Evolutionary conservation across 2,113 vertebrate genomes (phyloP).

Genomic region (Labrus mixtus): DNA sequence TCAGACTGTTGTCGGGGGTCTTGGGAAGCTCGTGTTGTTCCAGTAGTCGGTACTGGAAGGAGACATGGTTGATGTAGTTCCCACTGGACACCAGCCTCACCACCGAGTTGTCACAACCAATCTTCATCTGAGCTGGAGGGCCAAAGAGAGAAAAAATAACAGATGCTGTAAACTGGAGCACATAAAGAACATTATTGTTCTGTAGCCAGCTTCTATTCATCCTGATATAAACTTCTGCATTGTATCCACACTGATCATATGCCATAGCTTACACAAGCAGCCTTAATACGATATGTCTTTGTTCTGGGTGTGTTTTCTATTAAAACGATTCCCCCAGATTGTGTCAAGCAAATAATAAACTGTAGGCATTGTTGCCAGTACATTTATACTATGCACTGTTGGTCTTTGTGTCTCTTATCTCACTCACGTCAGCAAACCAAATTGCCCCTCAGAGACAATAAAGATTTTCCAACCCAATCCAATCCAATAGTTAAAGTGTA

Average conservation of each 20-base stretch:
- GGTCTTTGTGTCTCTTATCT: too few relatives aligned
- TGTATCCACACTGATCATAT: too few relatives aligned
- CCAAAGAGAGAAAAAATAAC: conserved; percentile 40
- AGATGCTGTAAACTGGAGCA: conserved; percentile 28
- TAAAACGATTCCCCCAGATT: too few relatives aligned
- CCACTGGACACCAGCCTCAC: conserved; percentile 95
- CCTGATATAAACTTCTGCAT: too few relatives aligned
- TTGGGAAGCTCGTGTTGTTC: conserved; percentile 86
- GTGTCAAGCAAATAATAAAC: too few relatives aligned
- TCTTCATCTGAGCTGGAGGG: conserved; percentile 92
- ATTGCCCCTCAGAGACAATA: too few relatives aligned
- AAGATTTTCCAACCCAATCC: too few relatives aligned
- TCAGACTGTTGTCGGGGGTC: conserved; percentile 88
- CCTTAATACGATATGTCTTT: neutral
- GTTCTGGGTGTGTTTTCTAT: neutral
- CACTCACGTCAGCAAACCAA: too few relatives aligned
- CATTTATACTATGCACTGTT: too few relatives aligned
- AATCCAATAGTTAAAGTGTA: too few relatives aligned
- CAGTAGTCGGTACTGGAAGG: conserved; percentile 93
- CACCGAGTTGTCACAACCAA: conserved; percentile 95
- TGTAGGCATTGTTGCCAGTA: too few relatives aligned
- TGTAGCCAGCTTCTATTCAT: neutral
- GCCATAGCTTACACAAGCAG: neutral
- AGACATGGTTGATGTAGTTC: conserved; percentile 92
- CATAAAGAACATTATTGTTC: conserved; percentile 5